A percentile compares a stretch with the other conserved stretches of the same genome.
Conservation (phyloP, 1,140 invertebrate species). For the Planococcus citri region DNA sequence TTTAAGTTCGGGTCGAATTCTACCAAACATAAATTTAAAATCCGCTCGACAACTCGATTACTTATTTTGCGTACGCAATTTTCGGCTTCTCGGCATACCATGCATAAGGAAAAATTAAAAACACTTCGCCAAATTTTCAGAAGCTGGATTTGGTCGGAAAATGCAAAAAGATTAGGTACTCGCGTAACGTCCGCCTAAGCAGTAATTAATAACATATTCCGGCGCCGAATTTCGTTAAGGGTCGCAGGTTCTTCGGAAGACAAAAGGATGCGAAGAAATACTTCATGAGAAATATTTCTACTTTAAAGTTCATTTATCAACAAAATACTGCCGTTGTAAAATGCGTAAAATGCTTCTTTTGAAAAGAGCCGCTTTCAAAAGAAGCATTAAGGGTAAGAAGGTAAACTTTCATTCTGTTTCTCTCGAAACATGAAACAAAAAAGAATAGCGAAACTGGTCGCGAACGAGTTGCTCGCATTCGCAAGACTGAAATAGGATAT, state of each 20-base stretch:
- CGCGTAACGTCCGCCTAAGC: neutral
- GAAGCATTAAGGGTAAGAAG: conserved; percentile 5
- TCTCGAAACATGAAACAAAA: neutral
- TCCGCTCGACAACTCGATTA: too few species aligned
- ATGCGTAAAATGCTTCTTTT: conserved; percentile 2
- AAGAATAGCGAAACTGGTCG: neutral
- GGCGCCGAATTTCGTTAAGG: conserved; percentile 16
- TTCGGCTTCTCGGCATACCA: too few species aligned
- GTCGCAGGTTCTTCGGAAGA: conserved; percentile 15
- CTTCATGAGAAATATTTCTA: conserved; percentile 20
- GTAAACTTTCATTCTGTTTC: conserved; percentile 3
- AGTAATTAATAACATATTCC: conserved; percentile 20
- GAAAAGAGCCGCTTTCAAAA: neutral
- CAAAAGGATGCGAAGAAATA: conserved; percentile 16
- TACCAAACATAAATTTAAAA: too few species aligned
- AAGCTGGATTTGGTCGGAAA: neutral
- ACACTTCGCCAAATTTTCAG: too few species aligned
- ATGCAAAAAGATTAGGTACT: conserved; percentile 5
- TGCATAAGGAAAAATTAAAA: too few species aligned
- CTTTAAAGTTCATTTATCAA: conserved; percentile 20
- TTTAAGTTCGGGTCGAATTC: too few species aligned
- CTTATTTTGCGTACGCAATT: too few species aligned
- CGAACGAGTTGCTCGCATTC: neutral
- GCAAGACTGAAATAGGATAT: too few species aligned
- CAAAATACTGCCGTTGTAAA: conserved; percentile 5